Evolutionary conservation across 2,797 vertebrate genomes (phyloP), one percentile per base, ranked within the genome.

Genomic region (Geotrypetes seraphini): DNA sequence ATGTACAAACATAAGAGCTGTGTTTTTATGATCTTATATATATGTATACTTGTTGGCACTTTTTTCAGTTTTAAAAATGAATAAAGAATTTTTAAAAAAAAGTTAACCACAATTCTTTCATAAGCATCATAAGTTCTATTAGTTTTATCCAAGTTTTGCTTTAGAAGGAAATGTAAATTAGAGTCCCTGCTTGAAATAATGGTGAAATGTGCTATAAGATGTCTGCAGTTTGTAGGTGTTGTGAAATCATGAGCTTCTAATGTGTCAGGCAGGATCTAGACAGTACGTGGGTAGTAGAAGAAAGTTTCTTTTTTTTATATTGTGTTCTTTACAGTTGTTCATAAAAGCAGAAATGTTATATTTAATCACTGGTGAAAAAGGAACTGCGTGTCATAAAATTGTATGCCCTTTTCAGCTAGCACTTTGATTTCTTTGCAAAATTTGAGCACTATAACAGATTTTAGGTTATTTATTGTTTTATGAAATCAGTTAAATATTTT

Each of bases 301-400:
- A 8, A 22, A 36, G 11, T n/a, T 36, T 22, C 21, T 28, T 34
- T 31, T 41, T 8, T 13, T 39, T 6, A 33, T 31, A 25, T 44
- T 33, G 31, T 13, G 0, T 3, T 36, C 7, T 35, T 41, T 30
- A 5, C 39, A 64, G 16, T 58, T 51, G 27, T 25, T 60, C 22
- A 21, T 41, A 40, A 40, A 2, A 50, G 5, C 6, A 47, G 43
- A 39, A 36, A 28, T 22, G 3, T 40, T 51, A 53, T 31, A 35
- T 12, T 15, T 39, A 10, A 19, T 47, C 4, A 12, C 19, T n/a
- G 13, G 3, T 44, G 47, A 25, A 5, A 36, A 16, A 10, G 36
- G 8, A 26, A n/a, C n/a, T n/a, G n/a, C n/a, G n/a, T n/a, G n/a
- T n/a, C 49, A 36, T 10, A 31, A 39, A 39, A 5, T 17, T 18